phyloP scores from a whole-genome alignment of 2,888 invertebrate species.

The Eupithecia inturbata region DNA sequence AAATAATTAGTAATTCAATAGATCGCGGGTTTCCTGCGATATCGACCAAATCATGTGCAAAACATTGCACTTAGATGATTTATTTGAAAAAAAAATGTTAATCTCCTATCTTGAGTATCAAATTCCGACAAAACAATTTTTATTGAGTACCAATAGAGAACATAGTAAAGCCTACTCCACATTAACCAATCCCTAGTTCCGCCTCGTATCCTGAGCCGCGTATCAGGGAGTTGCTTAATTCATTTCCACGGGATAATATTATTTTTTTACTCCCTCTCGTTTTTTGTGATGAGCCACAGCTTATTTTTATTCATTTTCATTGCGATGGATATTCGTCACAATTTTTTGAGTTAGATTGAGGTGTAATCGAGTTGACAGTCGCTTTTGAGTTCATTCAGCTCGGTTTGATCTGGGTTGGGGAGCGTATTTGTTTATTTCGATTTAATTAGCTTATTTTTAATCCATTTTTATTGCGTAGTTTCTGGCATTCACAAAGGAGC shows the following conservation, averaged over 20 bases:
- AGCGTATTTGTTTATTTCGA: slow-evolving; percentile 37
- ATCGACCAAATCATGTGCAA: too few species aligned
- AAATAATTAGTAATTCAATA: too few species aligned
- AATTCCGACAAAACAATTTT: too few species aligned
- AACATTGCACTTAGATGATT: too few species aligned
- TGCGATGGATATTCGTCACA: slow-evolving; percentile 75
- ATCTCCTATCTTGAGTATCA: too few species aligned
- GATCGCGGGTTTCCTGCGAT: too few species aligned
- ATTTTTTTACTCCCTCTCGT: slow-evolving; percentile 81
- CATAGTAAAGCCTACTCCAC: slow-evolving; percentile 42
- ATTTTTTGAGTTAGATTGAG: slow-evolving; percentile 70
- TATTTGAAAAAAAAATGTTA: too few species aligned
- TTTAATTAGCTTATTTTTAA: slow-evolving; percentile 17
- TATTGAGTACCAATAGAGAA: too few species aligned
- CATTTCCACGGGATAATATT: slow-evolving; percentile 84
- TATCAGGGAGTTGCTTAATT: slow-evolving; percentile 82
- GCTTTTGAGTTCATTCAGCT: slow-evolving; percentile 48
- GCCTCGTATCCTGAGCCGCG: slow-evolving; percentile 60
- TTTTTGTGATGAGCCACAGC: slow-evolving; percentile 76
- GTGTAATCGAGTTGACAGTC: slow-evolving; percentile 71
- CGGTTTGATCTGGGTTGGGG: slow-evolving; percentile 38
- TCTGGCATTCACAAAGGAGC: not conserved
- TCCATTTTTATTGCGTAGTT: not conserved
- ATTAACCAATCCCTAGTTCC: slow-evolving; percentile 32
- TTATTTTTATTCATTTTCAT: slow-evolving; percentile 84